Evolutionary conservation across 2,797 vertebrate genomes (phyloP), one percentile per base, ranked within the genome.

Genomic region (Ptychobarbus kaznakovi): DNA sequence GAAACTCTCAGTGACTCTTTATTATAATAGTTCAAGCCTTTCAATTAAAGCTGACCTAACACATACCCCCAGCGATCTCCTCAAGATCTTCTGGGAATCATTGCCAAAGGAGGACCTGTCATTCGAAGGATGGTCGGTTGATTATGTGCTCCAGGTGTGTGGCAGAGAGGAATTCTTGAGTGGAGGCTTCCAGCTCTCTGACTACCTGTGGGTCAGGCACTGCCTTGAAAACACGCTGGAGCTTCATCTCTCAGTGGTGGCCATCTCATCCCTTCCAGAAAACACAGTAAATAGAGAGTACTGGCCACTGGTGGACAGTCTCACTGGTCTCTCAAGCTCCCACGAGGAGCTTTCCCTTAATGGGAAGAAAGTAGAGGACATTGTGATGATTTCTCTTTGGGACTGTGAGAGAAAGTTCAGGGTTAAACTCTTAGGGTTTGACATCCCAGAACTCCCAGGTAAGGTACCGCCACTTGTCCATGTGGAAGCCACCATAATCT

Each of bases 331-430:
- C 65, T 94, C 94, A 85, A 93, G 86, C 78, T 93, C 91, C 46
- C 95, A 96, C 5, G 90, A 94, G 16, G 94, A 96, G 65, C 94
- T 96, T 38, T 58, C 91, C 46, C 89, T 96, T 0, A 86, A 93
- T 6, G 91, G 89, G 22, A 95, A 93, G 46, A 91, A 95, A 73
- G 51, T 95, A 82, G 94, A 95, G 8, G 93, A 96, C 74, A 93
- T 95, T 72, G 90, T 92, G 65, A 95, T 95, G 93, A 94, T 96
- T 86, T 96, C 96, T 11, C 85, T 96, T 86, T 95, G 94, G 95
- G 95, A 96, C 87, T 96, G 95, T 90, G 88, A 94, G n/a, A 91
- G 94, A 61, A 94, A 81, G 8, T 92, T 96, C 75, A 90, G 96
- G 22, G 94, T 96, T 53, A 96, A 96, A 88, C 84, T 96, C 38